Conservation (phyloP, 1,140 invertebrate species). For the Cyphomyrmex costatus region DNA sequence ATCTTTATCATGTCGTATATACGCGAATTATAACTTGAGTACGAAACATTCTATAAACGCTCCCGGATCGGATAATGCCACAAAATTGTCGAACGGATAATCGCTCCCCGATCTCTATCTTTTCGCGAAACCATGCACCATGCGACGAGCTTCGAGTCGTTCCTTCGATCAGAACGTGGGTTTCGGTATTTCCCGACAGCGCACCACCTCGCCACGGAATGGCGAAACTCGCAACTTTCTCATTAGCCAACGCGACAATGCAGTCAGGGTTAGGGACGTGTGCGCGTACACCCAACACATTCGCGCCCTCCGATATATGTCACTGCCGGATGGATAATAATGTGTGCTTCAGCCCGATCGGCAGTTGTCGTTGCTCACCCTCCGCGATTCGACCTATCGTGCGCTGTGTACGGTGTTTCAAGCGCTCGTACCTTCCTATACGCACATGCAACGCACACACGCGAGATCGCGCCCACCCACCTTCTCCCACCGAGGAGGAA, state of each 20-base stretch:
- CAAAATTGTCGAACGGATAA: slow-evolving; percentile 50
- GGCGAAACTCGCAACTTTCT: slow-evolving; percentile 82
- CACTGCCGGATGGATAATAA: slow-evolving; percentile 79
- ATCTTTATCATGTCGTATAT: not conserved
- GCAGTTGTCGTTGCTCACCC: slow-evolving; percentile 74
- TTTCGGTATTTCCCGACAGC: slow-evolving; percentile 70
- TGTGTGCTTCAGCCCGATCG: slow-evolving; percentile 81
- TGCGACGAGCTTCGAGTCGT: slow-evolving; percentile 44
- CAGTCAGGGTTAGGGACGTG: slow-evolving; percentile 73
- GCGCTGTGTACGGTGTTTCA: slow-evolving; percentile 45
- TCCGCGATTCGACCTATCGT: slow-evolving; percentile 58
- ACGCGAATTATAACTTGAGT: not conserved
- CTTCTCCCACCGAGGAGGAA: slow-evolving; percentile 61
- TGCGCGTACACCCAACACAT: slow-evolving; percentile 21
- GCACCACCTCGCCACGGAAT: slow-evolving; percentile 59
- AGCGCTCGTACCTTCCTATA: slow-evolving; percentile 47
- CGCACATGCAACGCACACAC: slow-evolving; percentile 34
- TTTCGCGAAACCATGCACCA: slow-evolving; percentile 47
- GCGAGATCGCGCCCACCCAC: not conserved
- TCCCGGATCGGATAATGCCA: not conserved
- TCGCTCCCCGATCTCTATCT: slow-evolving; percentile 48
- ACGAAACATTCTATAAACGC: slow-evolving; percentile 29
- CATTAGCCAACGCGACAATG: slow-evolving; percentile 84
- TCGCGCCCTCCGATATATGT: slow-evolving; percentile 51
- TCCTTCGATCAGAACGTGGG: slow-evolving; percentile 57